Conservation (phyloP, 2,888 invertebrate genomes). For the Clunio marinus region DNA sequence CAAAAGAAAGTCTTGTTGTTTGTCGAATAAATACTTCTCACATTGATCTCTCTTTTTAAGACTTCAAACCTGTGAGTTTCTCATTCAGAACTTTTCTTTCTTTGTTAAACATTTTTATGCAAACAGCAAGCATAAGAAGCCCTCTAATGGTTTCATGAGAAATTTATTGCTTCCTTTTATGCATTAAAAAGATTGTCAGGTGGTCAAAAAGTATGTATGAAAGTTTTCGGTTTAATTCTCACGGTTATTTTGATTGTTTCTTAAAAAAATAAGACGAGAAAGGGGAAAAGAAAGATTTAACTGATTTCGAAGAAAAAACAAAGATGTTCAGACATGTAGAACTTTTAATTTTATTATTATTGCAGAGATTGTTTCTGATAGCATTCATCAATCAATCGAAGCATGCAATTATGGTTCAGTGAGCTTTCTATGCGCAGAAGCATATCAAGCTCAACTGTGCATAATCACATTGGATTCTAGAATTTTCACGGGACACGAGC, state of each 20-base stretch:
- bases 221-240: neutral
- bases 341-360: too few species aligned
- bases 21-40: too few species aligned
- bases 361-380: neutral
- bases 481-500: neutral
- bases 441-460: neutral
- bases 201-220: neutral
- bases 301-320: too few species aligned
- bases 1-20: too few species aligned
- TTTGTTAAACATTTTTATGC: neutral
- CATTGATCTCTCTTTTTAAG: too few species aligned
- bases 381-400: conserved; percentile 14
- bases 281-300: too few species aligned
- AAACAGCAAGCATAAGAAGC: neutral
- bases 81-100: neutral
- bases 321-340: too few species aligned
- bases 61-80: too few species aligned
- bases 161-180: conserved; percentile 19
- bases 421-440: neutral
- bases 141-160: neutral
- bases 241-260: too few species aligned
- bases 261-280: too few species aligned
- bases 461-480: neutral
- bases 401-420: neutral
- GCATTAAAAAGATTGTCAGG: conserved; percentile 17